These are phyloP conservation scores for Hirtodrosophila trivittata DNA, from an alignment of 2,888 invertebrate species.

Conservation along the genomic window DNA sequence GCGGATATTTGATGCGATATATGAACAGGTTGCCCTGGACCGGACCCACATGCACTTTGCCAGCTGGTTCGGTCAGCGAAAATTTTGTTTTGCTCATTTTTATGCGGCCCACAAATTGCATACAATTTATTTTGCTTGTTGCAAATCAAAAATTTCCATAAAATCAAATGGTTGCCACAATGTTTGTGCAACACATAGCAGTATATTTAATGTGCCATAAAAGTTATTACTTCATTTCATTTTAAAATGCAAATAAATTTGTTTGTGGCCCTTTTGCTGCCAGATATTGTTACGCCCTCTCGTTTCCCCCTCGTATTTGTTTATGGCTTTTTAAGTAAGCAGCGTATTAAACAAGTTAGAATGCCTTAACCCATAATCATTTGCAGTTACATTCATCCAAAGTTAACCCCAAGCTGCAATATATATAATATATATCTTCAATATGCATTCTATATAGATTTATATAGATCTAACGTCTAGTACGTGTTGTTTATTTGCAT, in stretches of 20 bases:
- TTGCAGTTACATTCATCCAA: too few species aligned
- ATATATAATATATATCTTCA: too few species aligned
- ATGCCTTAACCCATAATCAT: slow-evolving; percentile 18
- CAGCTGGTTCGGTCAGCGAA: slow-evolving; percentile 10
- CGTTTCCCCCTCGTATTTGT: slow-evolving; percentile 13
- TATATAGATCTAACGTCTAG: too few species aligned
- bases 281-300: slow-evolving; percentile 16
- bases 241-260: slow-evolving; percentile 72
- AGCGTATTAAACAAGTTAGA: slow-evolving; percentile 51
- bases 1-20: slow-evolving; percentile 35
- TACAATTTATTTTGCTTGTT: slow-evolving; percentile 75
- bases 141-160: slow-evolving; percentile 76
- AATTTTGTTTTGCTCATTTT: slow-evolving; percentile 67
- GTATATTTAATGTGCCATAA: slow-evolving; percentile 71
- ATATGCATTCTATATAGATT: too few species aligned
- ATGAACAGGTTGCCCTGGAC: slow-evolving; percentile 7
- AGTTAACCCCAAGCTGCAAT: too few species aligned
- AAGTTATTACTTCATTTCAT: slow-evolving; percentile 75
- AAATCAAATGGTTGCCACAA: slow-evolving; percentile 65
- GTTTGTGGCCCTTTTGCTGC: slow-evolving; percentile 51
- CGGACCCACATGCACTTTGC: slow-evolving; percentile 21
- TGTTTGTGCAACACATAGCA: slow-evolving; percentile 66
- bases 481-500: too few species aligned
- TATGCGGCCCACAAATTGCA: slow-evolving; percentile 72
- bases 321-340: slow-evolving; percentile 33